phyloP scores from a whole-genome alignment of 2,797 vertebrate genomes.

The Sebastolobus altivelis region DNA sequence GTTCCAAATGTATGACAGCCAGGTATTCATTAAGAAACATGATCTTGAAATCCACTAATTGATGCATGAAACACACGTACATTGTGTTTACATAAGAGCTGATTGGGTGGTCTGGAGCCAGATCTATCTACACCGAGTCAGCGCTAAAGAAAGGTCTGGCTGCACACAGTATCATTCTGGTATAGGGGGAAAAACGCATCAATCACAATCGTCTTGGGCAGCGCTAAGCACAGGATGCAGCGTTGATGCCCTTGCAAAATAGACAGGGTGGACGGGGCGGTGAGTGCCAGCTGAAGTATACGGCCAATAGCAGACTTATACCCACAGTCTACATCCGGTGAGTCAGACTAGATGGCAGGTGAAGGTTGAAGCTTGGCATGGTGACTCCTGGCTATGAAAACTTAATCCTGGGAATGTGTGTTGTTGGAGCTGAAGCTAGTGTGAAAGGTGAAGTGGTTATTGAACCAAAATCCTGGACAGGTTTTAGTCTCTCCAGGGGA shows the following conservation, averaged over 20 bases:
- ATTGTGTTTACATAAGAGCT: not conserved
- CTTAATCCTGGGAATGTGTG: not conserved
- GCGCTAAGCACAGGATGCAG: not conserved
- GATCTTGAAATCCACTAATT: not conserved
- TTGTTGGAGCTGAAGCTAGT: not conserved
- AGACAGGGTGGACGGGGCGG: rapidly evolving
- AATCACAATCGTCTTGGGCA: rapidly evolving
- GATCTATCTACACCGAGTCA: rapidly evolving
- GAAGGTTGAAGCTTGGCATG: not conserved
- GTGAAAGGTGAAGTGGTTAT: not conserved
- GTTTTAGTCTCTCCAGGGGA: not conserved
- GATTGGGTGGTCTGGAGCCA: not conserved
- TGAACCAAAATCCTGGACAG: not conserved
- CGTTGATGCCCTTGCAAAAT: not conserved
- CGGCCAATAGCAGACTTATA: not conserved
- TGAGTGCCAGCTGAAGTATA: not conserved
- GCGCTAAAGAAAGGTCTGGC: not conserved
- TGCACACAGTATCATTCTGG: not conserved
- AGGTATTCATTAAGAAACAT: not conserved
- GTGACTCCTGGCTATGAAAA: not conserved
- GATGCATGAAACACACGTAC: not conserved
- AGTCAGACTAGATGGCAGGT: not conserved
- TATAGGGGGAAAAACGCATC: not conserved
- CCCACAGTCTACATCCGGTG: not conserved
- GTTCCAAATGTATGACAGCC: not conserved